Evolutionary conservation across 1,140 invertebrate species (phyloP).

Genomic region (Acyrthosiphon pisum): DNA sequence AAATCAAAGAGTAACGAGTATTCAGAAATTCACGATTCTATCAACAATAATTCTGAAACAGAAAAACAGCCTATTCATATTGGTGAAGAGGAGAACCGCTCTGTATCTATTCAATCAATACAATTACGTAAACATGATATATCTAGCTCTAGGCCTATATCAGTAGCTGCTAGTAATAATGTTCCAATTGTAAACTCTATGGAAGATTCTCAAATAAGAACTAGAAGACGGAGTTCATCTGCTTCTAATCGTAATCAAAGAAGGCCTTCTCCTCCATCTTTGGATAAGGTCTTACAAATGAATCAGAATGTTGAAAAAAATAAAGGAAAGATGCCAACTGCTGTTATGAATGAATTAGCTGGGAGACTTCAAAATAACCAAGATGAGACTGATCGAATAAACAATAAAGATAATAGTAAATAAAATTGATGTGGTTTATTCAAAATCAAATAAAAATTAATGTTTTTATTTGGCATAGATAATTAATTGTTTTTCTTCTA

Average conservation of each 20-base stretch:
- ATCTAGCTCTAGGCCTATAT: slow-evolving; percentile 23
- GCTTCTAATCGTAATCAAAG: slow-evolving; percentile 61
- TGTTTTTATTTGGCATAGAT: background rate
- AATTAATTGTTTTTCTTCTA: background rate
- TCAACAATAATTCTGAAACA: slow-evolving; percentile 46
- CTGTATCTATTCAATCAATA: slow-evolving; percentile 16
- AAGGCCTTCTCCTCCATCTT: slow-evolving; percentile 61
- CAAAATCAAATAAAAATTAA: background rate
- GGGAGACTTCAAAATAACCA: slow-evolving; percentile 31
- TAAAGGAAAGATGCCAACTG: slow-evolving; percentile 27
- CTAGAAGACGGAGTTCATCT: slow-evolving; percentile 60
- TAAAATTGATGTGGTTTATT: background rate
- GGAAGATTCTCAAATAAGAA: slow-evolving; percentile 25
- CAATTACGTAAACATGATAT: slow-evolving; percentile 39
- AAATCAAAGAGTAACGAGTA: background rate
- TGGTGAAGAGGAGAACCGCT: background rate
- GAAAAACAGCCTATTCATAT: background rate
- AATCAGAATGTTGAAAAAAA: slow-evolving; percentile 53
- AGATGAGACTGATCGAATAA: slow-evolving; percentile 33
- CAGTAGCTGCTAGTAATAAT: slow-evolving; percentile 30
- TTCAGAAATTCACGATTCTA: slow-evolving; percentile 32
- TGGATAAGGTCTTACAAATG: slow-evolving; percentile 59
- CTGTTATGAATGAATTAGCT: slow-evolving; percentile 34
- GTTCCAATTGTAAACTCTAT: slow-evolving; percentile 14
- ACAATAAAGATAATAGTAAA: slow-evolving; percentile 29